A percentile compares a stretch with the other conserved stretches of the same genome.
Evolutionary conservation across 2,888 invertebrate species (phyloP).

Genomic region (Temnothorax unifasciatus): DNA sequence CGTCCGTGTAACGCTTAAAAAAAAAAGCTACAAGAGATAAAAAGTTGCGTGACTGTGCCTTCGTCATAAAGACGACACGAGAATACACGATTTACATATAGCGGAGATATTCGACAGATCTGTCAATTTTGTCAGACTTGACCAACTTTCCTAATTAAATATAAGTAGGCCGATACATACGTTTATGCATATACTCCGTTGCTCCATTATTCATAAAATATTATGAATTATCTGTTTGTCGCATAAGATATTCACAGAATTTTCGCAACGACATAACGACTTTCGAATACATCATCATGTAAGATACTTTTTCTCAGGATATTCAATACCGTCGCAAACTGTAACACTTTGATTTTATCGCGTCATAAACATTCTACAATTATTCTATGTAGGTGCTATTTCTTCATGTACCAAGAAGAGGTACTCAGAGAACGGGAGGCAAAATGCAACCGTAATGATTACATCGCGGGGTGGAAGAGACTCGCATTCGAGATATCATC

Average conservation of each 20-base stretch:
- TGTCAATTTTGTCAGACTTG: not conserved
- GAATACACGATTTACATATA: not conserved
- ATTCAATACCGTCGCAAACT: constrained; percentile 7
- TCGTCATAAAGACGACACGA: not conserved
- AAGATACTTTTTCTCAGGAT: constrained; percentile 6
- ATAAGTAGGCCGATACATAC: not conserved
- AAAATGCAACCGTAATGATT: constrained; percentile 13
- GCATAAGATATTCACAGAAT: not conserved
- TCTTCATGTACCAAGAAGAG: not conserved
- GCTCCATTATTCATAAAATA: constrained; percentile 3
- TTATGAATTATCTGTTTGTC: not conserved
- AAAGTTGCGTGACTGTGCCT: not conserved
- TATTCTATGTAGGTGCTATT: constrained; percentile 22
- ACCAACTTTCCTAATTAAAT: constrained; percentile 5
- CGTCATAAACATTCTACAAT: constrained; percentile 39
- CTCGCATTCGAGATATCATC: constrained; percentile 39
- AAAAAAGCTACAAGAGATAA: not conserved
- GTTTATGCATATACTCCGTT: not conserved
- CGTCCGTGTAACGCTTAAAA: not conserved
- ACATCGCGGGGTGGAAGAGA: constrained; percentile 10
- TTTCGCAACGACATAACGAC: constrained; percentile 27
- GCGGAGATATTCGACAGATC: not conserved
- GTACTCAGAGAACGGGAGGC: not conserved
- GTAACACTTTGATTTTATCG: constrained; percentile 29
- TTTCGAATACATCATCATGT: constrained; percentile 15